Conservation (phyloP, 2,113 vertebrate genomes). For the Philantomba maxwellii region DNA sequence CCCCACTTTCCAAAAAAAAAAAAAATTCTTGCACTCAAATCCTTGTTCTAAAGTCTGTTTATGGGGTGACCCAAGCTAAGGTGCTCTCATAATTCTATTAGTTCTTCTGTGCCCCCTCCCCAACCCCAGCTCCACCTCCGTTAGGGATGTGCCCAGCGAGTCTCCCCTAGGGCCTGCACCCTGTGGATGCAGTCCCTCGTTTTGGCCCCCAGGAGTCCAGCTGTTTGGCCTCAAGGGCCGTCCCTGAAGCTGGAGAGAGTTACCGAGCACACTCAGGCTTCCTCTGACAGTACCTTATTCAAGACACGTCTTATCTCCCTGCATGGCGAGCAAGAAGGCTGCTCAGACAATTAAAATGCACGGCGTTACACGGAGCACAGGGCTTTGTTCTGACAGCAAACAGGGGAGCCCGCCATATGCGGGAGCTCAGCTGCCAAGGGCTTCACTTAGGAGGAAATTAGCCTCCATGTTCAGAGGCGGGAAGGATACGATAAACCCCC, state of each 20-base stretch:
- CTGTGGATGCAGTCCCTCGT: too few relatives aligned
- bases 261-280: not conserved
- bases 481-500: not conserved
- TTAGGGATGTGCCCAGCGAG: not conserved
- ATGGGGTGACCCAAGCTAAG: not conserved
- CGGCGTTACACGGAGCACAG: not conserved
- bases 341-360: not conserved
- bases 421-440: not conserved
- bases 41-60: not conserved
- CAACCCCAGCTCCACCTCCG: not conserved
- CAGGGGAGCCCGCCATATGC: not conserved
- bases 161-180: not conserved
- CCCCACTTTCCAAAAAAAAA: not conserved
- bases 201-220: not conserved
- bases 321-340: not conserved
- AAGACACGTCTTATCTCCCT: not conserved
- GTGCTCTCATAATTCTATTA: not conserved
- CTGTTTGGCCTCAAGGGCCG: not conserved
- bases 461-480: not conserved
- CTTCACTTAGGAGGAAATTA: not conserved
- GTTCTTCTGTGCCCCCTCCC: not conserved
- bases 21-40: not conserved
- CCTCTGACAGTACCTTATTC: not conserved
- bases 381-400: conserved; percentile 13
- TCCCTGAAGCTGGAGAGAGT: not conserved